Evolutionary conservation across 2,888 invertebrate species (phyloP), one percentile per base, ranked within the genome.

Genomic region (Imbricaverruca yamaguchii): DNA sequence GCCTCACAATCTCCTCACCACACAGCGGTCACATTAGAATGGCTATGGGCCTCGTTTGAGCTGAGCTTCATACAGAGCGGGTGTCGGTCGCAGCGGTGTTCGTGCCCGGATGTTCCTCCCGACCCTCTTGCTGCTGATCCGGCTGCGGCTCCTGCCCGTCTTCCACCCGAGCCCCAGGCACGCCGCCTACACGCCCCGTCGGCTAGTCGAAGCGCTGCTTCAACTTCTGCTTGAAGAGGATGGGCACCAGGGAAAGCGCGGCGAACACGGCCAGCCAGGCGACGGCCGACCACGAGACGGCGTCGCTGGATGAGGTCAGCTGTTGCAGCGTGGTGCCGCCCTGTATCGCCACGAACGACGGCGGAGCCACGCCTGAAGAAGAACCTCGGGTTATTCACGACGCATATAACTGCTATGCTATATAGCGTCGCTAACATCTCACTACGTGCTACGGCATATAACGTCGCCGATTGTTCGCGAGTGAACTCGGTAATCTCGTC

Each of bases 311-410:
- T 8, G 95, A 94, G 0, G 96, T 94, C 88, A 99, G 90, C 84
- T 95, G 92, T 86, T 98, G 94, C 79, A 99, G 89, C 0, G 98
- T 98, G 87, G 96, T 96, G 21, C 99, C 99, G 18, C 98, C 96
- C 89, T 98, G 97, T 85, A 99, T 97, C 18, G 97, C 97, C 56
- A 99, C 92, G 87, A 99, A 94, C 0, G 98, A 97, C 9, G 98
- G 98, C 79, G 98, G 98, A 0, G 95, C 97, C 18, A 97, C 97
- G 84, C 97, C 95, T 92, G 86, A 39, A 39, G 39, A 39, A 39
- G 2, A 39, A 39, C 39, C 39, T 1, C 4, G 39, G 39, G 39
- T 4, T 39, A 1, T 39, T n/a, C 88, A 85, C 56, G 9, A 15
- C 15, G n/a, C n/a, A 63, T n/a, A 63, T 11, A 25, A 21, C 39